Percentiles rank a stretch among this genome's conserved stretches.
These are phyloP conservation scores for Scaptomyza cyrtandrae DNA, from an alignment of 2,888 invertebrate genomes.

Conservation along the genomic window DNA sequence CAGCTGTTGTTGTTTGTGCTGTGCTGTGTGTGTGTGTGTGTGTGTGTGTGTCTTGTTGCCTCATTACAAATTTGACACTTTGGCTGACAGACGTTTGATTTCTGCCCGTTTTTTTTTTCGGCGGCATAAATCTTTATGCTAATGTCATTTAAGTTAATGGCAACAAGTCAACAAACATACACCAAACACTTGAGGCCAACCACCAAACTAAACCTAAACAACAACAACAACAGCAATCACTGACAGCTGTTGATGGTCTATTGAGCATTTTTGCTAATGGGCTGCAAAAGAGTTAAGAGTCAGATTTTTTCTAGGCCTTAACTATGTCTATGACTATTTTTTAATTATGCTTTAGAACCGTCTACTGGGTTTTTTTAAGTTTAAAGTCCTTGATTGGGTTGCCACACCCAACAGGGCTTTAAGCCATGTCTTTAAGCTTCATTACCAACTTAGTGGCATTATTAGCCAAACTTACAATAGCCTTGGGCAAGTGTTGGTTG, in stretches of 20 bases:
- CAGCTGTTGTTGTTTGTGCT: slow-evolving; percentile 3
- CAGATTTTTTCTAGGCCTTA: slow-evolving; percentile 10
- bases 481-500: slow-evolving; percentile 16
- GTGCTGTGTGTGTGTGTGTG: neutral
- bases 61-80: slow-evolving; percentile 81
- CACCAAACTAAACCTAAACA: slow-evolving; percentile 13
- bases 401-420: slow-evolving; percentile 18
- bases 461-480: slow-evolving; percentile 31
- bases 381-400: slow-evolving; percentile 25
- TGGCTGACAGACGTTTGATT: slow-evolving; percentile 74
- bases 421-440: slow-evolving; percentile 14
- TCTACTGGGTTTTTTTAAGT: neutral
- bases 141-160: slow-evolving; percentile 82
- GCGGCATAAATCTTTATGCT: slow-evolving; percentile 72
- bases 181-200: slow-evolving; percentile 43
- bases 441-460: slow-evolving; percentile 33
- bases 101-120: slow-evolving; percentile 56
- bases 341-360: slow-evolving; percentile 36
- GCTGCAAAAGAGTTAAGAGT: slow-evolving; percentile 20
- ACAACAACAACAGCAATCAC: slow-evolving; percentile 8
- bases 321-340: slow-evolving; percentile 1
- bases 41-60: slow-evolving; percentile 34
- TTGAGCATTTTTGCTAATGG: slow-evolving; percentile 42
- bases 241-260: slow-evolving; percentile 64
- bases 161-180: slow-evolving; percentile 50